Conservation (phyloP, 2,797 vertebrate species). For the Ceryle rudis region DNA sequence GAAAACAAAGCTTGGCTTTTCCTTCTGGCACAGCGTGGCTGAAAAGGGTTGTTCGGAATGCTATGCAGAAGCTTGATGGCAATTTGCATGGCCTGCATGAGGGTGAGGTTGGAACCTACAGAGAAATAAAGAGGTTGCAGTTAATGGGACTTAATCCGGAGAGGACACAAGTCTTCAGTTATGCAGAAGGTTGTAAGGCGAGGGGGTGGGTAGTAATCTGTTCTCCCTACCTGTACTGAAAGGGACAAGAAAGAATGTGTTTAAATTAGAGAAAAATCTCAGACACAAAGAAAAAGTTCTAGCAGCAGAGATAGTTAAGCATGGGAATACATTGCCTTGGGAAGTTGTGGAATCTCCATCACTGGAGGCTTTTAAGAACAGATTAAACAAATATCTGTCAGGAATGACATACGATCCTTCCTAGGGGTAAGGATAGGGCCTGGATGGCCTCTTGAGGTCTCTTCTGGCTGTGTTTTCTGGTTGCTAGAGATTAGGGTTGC, state of each 20-base stretch:
- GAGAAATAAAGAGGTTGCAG: not conserved
- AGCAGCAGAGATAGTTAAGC: not conserved
- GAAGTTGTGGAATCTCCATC: constrained; percentile 34
- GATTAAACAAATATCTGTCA: constrained; percentile 40
- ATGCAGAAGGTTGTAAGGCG: not conserved
- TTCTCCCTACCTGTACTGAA: not conserved
- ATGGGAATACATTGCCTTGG: not conserved
- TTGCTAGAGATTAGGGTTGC: not conserved
- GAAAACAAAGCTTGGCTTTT: not conserved
- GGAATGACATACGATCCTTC: constrained; percentile 6
- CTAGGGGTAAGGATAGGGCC: not conserved
- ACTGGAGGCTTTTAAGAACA: not conserved
- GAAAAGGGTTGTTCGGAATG: not conserved
- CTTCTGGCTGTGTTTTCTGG: not conserved
- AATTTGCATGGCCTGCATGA: not conserved
- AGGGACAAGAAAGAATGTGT: not conserved
- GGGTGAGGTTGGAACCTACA: not conserved
- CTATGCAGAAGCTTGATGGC: not conserved
- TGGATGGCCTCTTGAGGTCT: not conserved
- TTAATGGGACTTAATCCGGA: not conserved
- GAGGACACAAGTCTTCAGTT: not conserved
- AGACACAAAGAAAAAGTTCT: not conserved
- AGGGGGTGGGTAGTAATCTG: not conserved
- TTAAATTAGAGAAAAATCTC: not conserved
- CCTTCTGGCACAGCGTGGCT: not conserved